Conservation (phyloP, 1,140 invertebrate species). For the Drosophila persimilis region DNA sequence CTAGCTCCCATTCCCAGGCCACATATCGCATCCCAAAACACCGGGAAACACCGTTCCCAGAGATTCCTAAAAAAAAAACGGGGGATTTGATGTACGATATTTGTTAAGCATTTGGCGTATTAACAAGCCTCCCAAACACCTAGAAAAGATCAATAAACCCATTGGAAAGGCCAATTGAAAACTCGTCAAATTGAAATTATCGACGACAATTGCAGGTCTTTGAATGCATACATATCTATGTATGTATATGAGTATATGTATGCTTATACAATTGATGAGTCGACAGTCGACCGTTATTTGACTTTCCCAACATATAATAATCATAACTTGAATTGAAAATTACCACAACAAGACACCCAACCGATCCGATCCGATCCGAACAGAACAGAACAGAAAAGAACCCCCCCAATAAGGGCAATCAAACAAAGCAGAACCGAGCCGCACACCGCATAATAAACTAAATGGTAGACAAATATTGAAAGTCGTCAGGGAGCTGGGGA, state of each 20-base stretch:
- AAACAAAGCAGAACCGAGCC: slow-evolving; percentile 58
- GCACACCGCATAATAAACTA: slow-evolving; percentile 76
- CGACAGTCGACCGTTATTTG: slow-evolving; percentile 53
- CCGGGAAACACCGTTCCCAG: slow-evolving; percentile 40
- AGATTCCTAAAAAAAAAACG: slow-evolving; percentile 16
- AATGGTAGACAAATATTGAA: slow-evolving; percentile 77
- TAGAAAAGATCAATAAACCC: slow-evolving; percentile 69
- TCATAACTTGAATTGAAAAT: slow-evolving; percentile 78
- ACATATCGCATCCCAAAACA: slow-evolving; percentile 2
- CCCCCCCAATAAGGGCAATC: slow-evolving; percentile 72
- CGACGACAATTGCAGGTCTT: slow-evolving; percentile 28
- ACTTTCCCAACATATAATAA: slow-evolving; percentile 78
- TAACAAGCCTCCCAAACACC: slow-evolving; percentile 66
- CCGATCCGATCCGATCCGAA: not conserved
- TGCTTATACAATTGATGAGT: too few relatives aligned
- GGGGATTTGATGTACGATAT: slow-evolving; percentile 50
- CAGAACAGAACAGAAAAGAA: too few relatives aligned
- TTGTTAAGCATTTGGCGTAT: slow-evolving; percentile 57
- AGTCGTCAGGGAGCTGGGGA: not conserved
- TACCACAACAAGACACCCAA: slow-evolving; percentile 27
- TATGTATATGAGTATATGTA: slow-evolving; percentile 3
- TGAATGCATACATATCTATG: slow-evolving; percentile 13
- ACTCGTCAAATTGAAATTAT: slow-evolving; percentile 77
- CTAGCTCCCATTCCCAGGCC: slow-evolving; percentile 7
- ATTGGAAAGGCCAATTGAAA: slow-evolving; percentile 61